Base-by-base conservation (phyloP, 2,888 invertebrate genomes). In the Dichetophora obliterata region DNA sequence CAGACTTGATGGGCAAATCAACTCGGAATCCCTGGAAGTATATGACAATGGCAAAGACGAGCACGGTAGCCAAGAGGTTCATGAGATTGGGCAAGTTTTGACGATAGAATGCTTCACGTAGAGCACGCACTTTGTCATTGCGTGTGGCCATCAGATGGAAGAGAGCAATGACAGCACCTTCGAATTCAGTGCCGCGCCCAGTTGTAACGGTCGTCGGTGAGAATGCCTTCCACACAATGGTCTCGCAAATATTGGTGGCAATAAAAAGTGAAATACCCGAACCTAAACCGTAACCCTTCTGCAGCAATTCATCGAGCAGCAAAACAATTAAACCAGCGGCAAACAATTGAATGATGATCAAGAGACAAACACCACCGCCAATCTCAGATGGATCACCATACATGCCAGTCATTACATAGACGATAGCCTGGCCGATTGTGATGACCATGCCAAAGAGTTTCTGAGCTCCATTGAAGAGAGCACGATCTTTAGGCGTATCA, bases 21-120 rank as follows among this genome's bases (percentile, higher is more conserved):
- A 99, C 99, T 80, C 99, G 93, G 95, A 99, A 99, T 87, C 99
- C 99, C 94, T 99, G 98, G 96, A 99, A 99, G 93, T 99, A 99
- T 91, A 99, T 99, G 79, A 99, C 99, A 83, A 99, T 96, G 78
- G 98, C 99, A 90, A 99, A 99, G 75, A 99, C 99, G 84, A 99
- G 92, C 75, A 99, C 95, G 11, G 99, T 99, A 66, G 99, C 98
- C 86, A 99, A 91, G 79, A 99, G 91, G 90, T 99, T 99, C 98
- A 99, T 99, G 85, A 99, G 91, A 90, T 99, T 99, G 83, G 99
- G 99, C 88, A 99, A 92, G 90, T 99, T 99, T 91, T 99, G 99
- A 80, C 99, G 93, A 91, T 99, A 99, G 93, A 99, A 99, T 61
- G 99, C 99, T 90, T 99, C 99, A 52, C 99, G 93, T 57, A 99